Evolutionary conservation across 1,140 invertebrate genomes (phyloP).

Genomic region (Apolygus lucorum): DNA sequence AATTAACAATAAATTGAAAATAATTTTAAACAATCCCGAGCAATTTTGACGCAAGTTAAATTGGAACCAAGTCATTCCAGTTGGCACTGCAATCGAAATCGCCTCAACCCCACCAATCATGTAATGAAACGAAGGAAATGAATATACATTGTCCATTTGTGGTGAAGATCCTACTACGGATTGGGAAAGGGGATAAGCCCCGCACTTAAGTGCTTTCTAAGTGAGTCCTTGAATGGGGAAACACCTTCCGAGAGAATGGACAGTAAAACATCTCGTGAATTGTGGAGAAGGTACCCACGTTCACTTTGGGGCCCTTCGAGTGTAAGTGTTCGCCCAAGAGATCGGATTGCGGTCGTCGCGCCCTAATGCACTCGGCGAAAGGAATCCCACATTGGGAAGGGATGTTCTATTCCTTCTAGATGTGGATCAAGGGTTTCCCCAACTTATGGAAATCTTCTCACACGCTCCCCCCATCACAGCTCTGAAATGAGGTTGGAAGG

Average conservation of each 20-base stretch:
- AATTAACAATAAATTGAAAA: too few species aligned
- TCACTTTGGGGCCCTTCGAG: neutral
- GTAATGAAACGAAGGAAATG: too few species aligned
- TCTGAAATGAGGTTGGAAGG: neutral
- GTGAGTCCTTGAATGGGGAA: slow-evolving; percentile 1
- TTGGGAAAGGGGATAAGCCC: neutral
- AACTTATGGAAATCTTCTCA: slow-evolving; percentile 4
- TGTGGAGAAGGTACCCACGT: neutral
- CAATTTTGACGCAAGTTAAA: too few species aligned
- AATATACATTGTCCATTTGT: neutral
- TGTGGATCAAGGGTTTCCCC: neutral
- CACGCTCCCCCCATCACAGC: neutral
- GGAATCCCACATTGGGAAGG: neutral
- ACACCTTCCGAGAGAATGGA: neutral
- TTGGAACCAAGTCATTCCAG: too few species aligned
- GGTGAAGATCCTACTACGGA: neutral
- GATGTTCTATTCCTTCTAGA: neutral
- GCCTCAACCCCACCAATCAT: too few species aligned
- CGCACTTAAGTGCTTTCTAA: neutral
- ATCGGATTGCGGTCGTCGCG: slow-evolving; percentile 1
- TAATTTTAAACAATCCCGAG: too few species aligned
- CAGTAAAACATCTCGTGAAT: slow-evolving; percentile 7
- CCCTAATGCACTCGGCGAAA: slow-evolving; percentile 7
- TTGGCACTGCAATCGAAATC: too few species aligned
- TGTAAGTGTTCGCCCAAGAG: slow-evolving; percentile 10